Evolutionary conservation across 2,888 invertebrate species (phyloP).

Genomic region (Papilio elwesi): DNA sequence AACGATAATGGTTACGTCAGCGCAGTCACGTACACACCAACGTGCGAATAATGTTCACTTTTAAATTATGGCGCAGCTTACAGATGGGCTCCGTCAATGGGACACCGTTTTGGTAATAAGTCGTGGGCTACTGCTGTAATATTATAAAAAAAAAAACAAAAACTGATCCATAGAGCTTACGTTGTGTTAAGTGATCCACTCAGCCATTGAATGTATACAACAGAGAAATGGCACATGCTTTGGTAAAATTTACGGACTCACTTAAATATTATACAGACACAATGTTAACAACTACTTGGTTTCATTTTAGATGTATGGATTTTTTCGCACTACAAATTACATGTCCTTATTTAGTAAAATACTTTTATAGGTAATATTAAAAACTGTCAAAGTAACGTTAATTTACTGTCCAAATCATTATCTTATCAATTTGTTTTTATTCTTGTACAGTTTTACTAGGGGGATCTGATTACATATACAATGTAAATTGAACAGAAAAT

Average conservation of each 20-base stretch:
- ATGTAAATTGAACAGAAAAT: too few species aligned
- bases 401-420: not conserved
- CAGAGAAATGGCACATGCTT: too few species aligned
- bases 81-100: conserved; percentile 23
- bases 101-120: conserved; percentile 24
- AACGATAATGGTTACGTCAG: conserved; percentile 27
- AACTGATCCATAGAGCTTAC: not conserved
- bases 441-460: not conserved
- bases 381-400: not conserved
- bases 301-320: too few species aligned
- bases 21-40: conserved; percentile 35
- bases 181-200: not conserved
- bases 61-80: conserved; percentile 19
- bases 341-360: too few species aligned
- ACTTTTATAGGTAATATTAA: too few species aligned
- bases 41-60: conserved; percentile 26
- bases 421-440: conserved; percentile 13
- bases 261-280: too few species aligned
- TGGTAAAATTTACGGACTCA: too few species aligned
- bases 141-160: not conserved
- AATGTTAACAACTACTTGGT: too few species aligned
- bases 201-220: too few species aligned
- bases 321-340: not conserved
- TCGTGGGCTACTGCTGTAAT: conserved; percentile 3
- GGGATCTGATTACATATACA: not conserved